Conservation (phyloP, 2,113 vertebrate genomes). For the Caranx ignobilis region DNA sequence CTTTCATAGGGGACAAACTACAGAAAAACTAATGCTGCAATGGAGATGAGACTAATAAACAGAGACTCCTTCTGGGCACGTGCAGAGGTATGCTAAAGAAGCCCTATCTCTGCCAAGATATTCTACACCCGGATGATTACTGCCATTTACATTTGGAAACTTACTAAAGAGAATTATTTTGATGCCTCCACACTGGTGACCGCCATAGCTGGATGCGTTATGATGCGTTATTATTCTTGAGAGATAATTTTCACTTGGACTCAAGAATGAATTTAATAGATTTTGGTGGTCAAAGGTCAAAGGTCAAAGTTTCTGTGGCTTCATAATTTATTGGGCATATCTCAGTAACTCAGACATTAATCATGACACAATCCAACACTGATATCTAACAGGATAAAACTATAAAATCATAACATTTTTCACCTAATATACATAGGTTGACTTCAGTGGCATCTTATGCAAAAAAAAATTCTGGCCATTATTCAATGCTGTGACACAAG, state of each 20-base stretch:
- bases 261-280: neutral
- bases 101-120: neutral
- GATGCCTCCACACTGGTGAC: no score
- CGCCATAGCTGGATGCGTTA: no score
- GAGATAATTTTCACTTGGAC: neutral
- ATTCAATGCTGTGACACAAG: no score
- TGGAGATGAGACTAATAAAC: slow-evolving; percentile 89
- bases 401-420: no score
- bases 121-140: neutral
- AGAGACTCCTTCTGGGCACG: slow-evolving; percentile 91
- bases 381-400: no score
- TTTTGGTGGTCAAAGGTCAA: neutral
- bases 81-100: slow-evolving; percentile 84
- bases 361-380: neutral
- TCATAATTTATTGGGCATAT: no score
- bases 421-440: no score
- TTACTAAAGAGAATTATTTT: neutral
- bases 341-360: neutral
- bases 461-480: no score
- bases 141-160: neutral
- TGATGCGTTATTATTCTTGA: no score
- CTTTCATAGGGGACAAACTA: slow-evolving; percentile 89
- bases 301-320: neutral
- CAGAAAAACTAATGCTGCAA: slow-evolving; percentile 88
- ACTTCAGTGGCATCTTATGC: no score